phyloP scores from a whole-genome alignment of 2,797 vertebrate species.

The Geotrypetes seraphini region DNA sequence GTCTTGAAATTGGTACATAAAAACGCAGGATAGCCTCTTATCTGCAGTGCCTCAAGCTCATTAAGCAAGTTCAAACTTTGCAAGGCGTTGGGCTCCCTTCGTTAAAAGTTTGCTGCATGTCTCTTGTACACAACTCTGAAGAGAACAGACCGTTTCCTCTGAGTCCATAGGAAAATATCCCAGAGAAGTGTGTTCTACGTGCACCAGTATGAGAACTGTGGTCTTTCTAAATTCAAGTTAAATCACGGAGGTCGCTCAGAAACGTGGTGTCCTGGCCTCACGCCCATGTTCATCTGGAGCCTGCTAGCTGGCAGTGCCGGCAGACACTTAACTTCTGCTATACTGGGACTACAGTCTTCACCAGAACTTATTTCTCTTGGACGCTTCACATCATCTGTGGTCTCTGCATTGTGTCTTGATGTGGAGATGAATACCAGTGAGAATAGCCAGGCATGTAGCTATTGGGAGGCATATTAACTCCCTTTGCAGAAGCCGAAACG shows the following conservation, averaged over 20 bases:
- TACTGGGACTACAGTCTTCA: slow-evolving; percentile 35
- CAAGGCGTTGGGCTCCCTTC: slow-evolving; percentile 45
- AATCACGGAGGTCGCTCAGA: slow-evolving; percentile 39
- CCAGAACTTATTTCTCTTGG: slow-evolving; percentile 32
- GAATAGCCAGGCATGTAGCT: slow-evolving; percentile 97
- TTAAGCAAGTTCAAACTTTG: slow-evolving; percentile 57
- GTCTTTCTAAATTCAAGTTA: slow-evolving; percentile 34
- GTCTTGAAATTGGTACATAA: slow-evolving; percentile 30
- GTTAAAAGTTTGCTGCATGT: slow-evolving; percentile 36
- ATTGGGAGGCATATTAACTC: slow-evolving; percentile 92
- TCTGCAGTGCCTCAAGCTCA: slow-evolving; percentile 48
- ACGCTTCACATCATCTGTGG: slow-evolving; percentile 71
- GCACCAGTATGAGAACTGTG: slow-evolving; percentile 34
- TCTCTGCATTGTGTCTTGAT: slow-evolving; percentile 98
- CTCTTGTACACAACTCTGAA: slow-evolving; percentile 45
- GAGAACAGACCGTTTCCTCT: slow-evolving; percentile 41
- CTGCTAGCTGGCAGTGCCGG: slow-evolving; percentile 34
- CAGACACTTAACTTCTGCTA: slow-evolving; percentile 31
- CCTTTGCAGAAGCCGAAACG: slow-evolving; percentile 90
- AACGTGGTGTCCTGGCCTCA: slow-evolving; percentile 30
- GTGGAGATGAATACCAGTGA: slow-evolving; percentile 96
- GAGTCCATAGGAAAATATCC: slow-evolving; percentile 48
- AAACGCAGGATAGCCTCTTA: slow-evolving; percentile 45
- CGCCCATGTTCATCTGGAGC: slow-evolving; percentile 39
- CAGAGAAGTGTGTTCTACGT: slow-evolving; percentile 46